Conservation (phyloP, 2,113 vertebrate genomes). For the Muntiacus muntjak region DNA sequence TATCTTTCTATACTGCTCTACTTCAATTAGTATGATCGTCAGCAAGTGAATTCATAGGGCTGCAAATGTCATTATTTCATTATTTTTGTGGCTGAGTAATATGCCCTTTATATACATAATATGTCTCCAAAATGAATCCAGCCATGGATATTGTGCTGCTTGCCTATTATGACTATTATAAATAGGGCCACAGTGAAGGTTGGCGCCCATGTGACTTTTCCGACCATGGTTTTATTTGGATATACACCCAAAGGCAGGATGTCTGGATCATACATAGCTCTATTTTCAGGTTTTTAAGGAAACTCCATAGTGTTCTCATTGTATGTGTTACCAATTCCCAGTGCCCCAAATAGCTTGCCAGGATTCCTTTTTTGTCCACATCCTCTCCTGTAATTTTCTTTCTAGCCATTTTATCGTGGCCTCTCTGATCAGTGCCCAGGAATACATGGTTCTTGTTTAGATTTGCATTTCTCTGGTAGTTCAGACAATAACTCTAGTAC, state of each 20-base stretch:
- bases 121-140: background rate
- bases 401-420: background rate
- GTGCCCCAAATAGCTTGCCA: background rate
- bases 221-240: background rate
- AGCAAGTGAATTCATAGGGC: background rate
- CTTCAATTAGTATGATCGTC: background rate
- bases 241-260: background rate
- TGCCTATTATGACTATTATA: background rate
- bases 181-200: background rate
- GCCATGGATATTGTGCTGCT: background rate
- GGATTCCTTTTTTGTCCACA: background rate
- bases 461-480: background rate
- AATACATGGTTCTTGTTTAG: background rate
- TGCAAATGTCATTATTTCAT: background rate
- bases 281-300: background rate
- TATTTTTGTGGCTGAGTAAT: background rate
- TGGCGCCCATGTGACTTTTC: background rate
- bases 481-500: background rate
- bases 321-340: background rate
- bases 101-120: background rate
- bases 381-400: background rate
- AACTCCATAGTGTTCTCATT: background rate
- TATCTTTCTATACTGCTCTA: background rate
- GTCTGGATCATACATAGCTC: background rate
- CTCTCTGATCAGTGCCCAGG: background rate